phyloP scores from a whole-genome alignment of 2,888 invertebrate genomes.

The Zonitis immaculata region DNA sequence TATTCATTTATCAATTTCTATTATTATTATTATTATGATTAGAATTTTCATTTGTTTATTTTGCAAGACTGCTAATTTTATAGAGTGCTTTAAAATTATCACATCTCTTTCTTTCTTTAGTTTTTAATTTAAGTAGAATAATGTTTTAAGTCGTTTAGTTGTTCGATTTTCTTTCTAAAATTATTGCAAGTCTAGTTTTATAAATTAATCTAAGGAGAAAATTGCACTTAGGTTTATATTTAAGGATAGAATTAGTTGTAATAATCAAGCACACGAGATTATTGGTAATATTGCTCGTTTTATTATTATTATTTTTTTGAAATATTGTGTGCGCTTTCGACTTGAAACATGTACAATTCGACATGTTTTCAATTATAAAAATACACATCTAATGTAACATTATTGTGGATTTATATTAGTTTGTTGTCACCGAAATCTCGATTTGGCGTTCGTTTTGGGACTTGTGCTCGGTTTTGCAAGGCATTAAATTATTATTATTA shows the following conservation, averaged over 20 bases:
- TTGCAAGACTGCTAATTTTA: slow-evolving; percentile 20
- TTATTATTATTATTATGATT: not conserved
- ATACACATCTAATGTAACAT: not conserved
- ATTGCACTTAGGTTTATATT: not conserved
- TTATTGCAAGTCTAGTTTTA: too few relatives aligned
- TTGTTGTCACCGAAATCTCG: too few relatives aligned
- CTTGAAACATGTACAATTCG: not conserved
- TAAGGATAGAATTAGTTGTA: too few relatives aligned
- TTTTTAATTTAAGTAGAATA: not conserved
- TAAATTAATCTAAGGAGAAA: not conserved
- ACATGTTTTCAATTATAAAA: not conserved
- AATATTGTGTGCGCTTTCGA: not conserved
- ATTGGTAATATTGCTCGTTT: not conserved
- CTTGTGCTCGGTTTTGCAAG: too few relatives aligned
- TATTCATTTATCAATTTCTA: not conserved
- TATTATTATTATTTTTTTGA: too few relatives aligned
- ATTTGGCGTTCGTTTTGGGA: too few relatives aligned
- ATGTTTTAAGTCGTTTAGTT: not conserved
- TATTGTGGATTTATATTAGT: too few relatives aligned
- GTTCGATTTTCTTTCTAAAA: not conserved
- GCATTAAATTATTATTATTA: too few relatives aligned
- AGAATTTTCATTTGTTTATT: slow-evolving; percentile 7
- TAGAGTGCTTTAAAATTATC: slow-evolving; percentile 2
- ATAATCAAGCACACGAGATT: not conserved
- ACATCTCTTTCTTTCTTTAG: too few relatives aligned